A percentile compares a stretch with the other conserved stretches of the same genome.
phyloP scores from a whole-genome alignment of 2,113 vertebrate genomes.

The Rhea americana region DNA sequence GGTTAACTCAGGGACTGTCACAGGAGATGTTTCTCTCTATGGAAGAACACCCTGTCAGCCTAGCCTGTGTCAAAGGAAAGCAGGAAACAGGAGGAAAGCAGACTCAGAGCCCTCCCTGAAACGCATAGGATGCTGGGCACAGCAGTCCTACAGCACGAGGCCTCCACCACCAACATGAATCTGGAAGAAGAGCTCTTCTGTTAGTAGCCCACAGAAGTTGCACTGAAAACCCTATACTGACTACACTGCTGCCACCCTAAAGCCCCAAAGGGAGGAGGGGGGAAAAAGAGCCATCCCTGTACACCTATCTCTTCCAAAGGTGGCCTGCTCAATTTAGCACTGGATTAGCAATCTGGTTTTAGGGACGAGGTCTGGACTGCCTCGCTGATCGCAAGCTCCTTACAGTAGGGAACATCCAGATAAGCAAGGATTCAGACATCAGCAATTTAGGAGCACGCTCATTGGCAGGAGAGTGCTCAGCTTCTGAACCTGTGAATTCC shows the following conservation, averaged over 20 bases:
- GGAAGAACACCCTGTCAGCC: background rate
- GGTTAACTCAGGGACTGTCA: background rate
- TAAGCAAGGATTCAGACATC: background rate
- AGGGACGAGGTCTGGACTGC: background rate
- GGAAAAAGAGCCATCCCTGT: background rate
- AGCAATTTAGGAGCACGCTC: background rate
- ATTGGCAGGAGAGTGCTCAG: background rate
- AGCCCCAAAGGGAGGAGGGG: background rate
- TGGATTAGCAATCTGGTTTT: background rate
- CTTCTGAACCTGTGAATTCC: background rate
- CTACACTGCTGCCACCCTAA: background rate
- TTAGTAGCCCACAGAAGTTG: fast-evolving
- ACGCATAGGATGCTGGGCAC: fast-evolving
- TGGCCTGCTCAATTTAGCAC: fast-evolving
- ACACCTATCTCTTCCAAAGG: background rate
- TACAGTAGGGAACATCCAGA: background rate
- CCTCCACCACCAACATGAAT: fast-evolving
- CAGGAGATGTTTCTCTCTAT: background rate
- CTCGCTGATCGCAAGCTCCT: background rate
- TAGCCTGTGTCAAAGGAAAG: background rate
- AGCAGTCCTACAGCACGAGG: background rate
- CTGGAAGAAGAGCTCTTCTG: background rate
- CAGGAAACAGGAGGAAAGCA: background rate
- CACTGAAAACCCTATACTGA: background rate
- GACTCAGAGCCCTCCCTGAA: background rate